Evolutionary conservation across 2,888 invertebrate genomes (phyloP).

Genomic region (Notodromas monacha): DNA sequence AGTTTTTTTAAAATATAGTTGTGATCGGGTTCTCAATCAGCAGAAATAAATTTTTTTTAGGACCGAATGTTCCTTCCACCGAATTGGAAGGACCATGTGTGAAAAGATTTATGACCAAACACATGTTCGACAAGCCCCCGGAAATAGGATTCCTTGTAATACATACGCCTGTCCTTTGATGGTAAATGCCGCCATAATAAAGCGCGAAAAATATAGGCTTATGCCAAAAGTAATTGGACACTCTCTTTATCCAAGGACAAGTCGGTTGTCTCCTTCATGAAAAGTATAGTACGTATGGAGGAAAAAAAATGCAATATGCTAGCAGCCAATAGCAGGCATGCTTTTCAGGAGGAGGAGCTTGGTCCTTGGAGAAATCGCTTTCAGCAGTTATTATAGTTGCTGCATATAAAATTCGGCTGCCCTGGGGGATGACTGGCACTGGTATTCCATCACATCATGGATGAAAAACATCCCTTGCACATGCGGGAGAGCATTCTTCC

Average conservation of each 20-base stretch:
- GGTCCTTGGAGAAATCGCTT: conserved; percentile 4
- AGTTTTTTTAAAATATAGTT: conserved; percentile 4
- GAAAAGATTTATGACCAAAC: conserved; percentile 4
- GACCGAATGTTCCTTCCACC: conserved; percentile 2
- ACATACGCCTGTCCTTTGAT: conserved; percentile 4
- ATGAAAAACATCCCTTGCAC: conserved; percentile 2
- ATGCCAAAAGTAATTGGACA: conserved; percentile 4
- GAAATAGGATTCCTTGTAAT: conserved; percentile 4
- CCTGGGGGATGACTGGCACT: conserved; percentile 2
- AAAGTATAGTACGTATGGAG: conserved; percentile 4
- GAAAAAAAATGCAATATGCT: conserved; percentile 4
- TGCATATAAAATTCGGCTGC: conserved; percentile 4
- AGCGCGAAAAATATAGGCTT: conserved; percentile 4
- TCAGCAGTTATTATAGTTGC: conserved; percentile 2
- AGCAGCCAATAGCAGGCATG: conserved; percentile 4
- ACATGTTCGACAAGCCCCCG: conserved; percentile 4
- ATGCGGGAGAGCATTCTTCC: conserved; percentile 4
- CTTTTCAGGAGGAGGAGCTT: conserved; percentile 4
- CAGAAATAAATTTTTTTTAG: conserved; percentile 4
- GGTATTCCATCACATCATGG: conserved; percentile 4
- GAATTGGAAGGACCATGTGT: conserved; percentile 4
- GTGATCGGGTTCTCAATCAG: conserved; percentile 4
- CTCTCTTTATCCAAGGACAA: conserved; percentile 4
- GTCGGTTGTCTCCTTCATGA: conserved; percentile 4
- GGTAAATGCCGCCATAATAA: conserved; percentile 4